Evolutionary conservation across 1,140 invertebrate genomes (phyloP), one percentile per base, ranked within the genome.

Genomic region (Meloidogyne hapla): DNA sequence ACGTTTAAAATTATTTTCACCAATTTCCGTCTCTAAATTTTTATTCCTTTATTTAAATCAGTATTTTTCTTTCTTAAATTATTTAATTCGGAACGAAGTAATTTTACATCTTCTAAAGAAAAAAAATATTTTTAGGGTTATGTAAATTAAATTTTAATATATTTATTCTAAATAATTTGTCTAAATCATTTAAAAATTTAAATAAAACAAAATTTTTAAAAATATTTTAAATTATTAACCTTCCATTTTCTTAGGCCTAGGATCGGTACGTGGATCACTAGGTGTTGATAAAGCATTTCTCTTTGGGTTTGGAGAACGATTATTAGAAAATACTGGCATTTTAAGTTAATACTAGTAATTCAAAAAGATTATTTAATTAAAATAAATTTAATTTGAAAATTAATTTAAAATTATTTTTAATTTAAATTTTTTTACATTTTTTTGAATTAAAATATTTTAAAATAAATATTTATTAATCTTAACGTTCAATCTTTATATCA

Each of bases 1-100:
- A 26, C 71, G 76, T 8, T 62, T 69, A 66, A 78, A 79, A 23
- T 69, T 25, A 10, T 77, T 77, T 40, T 79, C 77, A 6, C 66
- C 33, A 48, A 79, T 69, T 28, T 67, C 77, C 26, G 21, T 38
- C 33, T 79, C 77, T n/a, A 79, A 56, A 33, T 69, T 72, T 69
- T 67, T 45, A 79, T 77, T 45, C 69, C 71, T 38, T 67, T 42
- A 40, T 72, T 71, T 25, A 79, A 28, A 33, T 56, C 74, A 18
- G n/a, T 69, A 72, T 76, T 76, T 13, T 65, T 62, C 61, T 76
- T 25, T 21, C 75, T 64, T 21, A 76, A 26, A n/a, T 76, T 66
- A 21, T 66, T 40, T 10, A 76, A 26, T 5, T 62, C 68, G 15
- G 23, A 33, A 25, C 75, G 75, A 13, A 76, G 64, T 63, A 56